phyloP scores from a whole-genome alignment of 2,888 invertebrate genomes.

The Tridacna gigas region DNA sequence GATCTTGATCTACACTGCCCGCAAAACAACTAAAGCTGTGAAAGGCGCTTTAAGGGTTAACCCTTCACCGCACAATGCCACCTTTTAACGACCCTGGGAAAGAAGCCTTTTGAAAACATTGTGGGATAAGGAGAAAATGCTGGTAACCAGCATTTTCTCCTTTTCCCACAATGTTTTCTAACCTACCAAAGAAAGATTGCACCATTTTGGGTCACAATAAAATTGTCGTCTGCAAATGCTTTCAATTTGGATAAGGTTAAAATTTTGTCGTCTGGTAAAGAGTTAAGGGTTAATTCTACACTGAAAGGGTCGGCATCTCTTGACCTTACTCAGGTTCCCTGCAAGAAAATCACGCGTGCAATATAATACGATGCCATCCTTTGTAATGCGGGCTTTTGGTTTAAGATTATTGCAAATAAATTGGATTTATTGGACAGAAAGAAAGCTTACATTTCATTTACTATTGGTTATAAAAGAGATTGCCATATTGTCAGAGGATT shows the following conservation, averaged over 20 bases:
- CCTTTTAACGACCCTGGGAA: too few species aligned
- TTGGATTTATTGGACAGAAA: slow-evolving; percentile 30
- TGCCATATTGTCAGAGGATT: not conserved
- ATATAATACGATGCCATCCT: slow-evolving; percentile 14
- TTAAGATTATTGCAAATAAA: slow-evolving; percentile 25
- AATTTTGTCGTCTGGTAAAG: not conserved
- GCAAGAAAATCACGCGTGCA: slow-evolving; percentile 9
- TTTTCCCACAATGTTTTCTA: slow-evolving; percentile 3
- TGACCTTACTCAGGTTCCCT: not conserved
- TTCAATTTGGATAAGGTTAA: not conserved
- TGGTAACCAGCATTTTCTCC: not conserved
- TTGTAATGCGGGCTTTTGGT: slow-evolving; percentile 20
- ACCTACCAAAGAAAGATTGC: too few species aligned
- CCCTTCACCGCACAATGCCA: too few species aligned
- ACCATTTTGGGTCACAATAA: too few species aligned
- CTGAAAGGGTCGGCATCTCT: too few species aligned
- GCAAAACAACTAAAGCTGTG: too few species aligned
- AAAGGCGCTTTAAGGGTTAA: too few species aligned
- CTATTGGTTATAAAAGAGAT: slow-evolving; percentile 7
- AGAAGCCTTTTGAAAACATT: too few species aligned
- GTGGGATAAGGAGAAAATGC: not conserved
- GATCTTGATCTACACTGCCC: too few species aligned
- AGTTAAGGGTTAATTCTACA: not conserved
- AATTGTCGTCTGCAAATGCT: not conserved
- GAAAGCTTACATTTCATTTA: slow-evolving; percentile 28